Evolutionary conservation across 2,797 vertebrate genomes (phyloP), one percentile per base, ranked within the genome.

Genomic region (Pachyuromys duprasi): DNA sequence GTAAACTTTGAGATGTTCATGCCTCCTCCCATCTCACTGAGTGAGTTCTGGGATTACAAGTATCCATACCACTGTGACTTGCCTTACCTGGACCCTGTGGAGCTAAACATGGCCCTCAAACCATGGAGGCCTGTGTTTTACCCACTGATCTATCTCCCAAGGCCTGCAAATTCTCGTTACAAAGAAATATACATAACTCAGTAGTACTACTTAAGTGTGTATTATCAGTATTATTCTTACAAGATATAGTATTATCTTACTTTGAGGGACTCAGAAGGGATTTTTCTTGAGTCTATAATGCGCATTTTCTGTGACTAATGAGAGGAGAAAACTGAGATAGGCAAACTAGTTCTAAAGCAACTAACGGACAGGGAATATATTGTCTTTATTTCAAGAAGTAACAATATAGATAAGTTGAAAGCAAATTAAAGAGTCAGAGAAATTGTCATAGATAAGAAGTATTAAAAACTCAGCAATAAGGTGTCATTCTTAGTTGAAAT

Each of bases 301-400:
- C 79, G 4, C 67, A 4, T 53, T 94, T 95, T 86, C n/a, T 49
- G 57, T 95, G 79, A 92, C 79, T 45, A 14, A 55, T 78, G 65
- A 22, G 82, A 28, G 26, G 33, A 67, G 22, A 72, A 94, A 81
- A 76, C 2, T 17, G 3, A 89, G 33, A 65, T 17, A 70, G 4
- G 17, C 9, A n/a, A 86, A 89, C 45, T 55, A 81, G 14, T 91
- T 86, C 86, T 24, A 78, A 93, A 42, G 8, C 33, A 91, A 89
- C 11, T 63, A 42, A 91, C 62, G 33, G 2, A 17, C 2, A 63
- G 60, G 12, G 18, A 95, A 81, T 31, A 57, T 83, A 67, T 49
- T 83, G 86, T 80, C 8, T 86, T 72, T 24, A 92, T 49, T 42
- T 90, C 70, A 79, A 89, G 39, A 63, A 76, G 24, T 45, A 78